phyloP scores from a whole-genome alignment of 2,113 vertebrate genomes.

The Eudyptes chrysolophus region DNA sequence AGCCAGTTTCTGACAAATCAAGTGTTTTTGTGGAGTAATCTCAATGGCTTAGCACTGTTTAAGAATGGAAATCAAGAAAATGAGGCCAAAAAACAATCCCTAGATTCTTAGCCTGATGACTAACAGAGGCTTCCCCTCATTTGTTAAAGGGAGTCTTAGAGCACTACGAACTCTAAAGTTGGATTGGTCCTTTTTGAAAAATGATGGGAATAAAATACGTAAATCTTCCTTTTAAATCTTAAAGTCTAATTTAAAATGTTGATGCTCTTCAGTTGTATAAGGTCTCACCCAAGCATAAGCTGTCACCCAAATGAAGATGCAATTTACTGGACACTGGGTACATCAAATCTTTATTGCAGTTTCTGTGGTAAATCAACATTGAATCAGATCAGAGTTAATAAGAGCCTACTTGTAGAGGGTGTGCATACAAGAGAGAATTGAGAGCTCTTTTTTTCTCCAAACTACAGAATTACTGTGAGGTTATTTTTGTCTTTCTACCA shows the following conservation, averaged over 20 bases:
- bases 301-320: neutral
- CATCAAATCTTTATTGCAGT: neutral
- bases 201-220: neutral
- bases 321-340: neutral
- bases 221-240: neutral
- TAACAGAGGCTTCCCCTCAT: neutral
- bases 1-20: neutral
- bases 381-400: neutral
- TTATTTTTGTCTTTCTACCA: neutral
- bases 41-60: neutral
- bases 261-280: neutral
- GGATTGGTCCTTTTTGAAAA: neutral
- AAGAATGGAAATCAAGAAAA: neutral
- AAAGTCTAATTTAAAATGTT: neutral
- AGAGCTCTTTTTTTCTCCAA: neutral
- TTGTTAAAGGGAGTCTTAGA: neutral
- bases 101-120: neutral
- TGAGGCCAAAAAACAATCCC: accelerated
- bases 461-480: neutral
- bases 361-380: neutral
- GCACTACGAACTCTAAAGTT: neutral
- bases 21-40: neutral
- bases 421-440: neutral
- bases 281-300: neutral
- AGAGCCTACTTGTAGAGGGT: neutral